Evolutionary conservation across 2,113 vertebrate genomes (phyloP), one percentile per base, ranked within the genome.

Genomic region (Ophiodon elongatus): DNA sequence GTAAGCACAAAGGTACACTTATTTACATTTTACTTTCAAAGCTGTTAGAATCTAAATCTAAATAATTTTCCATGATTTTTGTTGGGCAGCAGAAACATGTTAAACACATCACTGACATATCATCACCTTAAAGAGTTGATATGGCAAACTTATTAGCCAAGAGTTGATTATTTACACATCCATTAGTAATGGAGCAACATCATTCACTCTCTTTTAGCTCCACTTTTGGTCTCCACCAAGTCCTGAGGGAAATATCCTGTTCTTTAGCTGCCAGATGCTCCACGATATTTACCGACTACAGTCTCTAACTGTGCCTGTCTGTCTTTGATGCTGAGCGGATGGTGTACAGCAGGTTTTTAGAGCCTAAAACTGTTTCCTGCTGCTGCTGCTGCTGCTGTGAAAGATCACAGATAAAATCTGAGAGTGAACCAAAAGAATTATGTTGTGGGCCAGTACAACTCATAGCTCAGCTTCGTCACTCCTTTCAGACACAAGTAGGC

Each of bases 191-290:
- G n/a, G n/a, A n/a, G n/a, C n/a, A n/a, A n/a, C 13, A 10, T 54
- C n/a, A 11, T 11, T 25, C 52, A 50, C 47, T 50, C 19, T 69
- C 10, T 47, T 64, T 37, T 19, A 64, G 4, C 43, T 64, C 60
- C 29, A 23, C 37, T 39, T 75, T 76, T 64, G 57, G 72, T 74
- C 72, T 25, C 39, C 2, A 63, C 41, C 72, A 47, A 25, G 21
- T 50, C 47, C 47, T 7, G 17, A 50, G 19, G 47, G 6, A 50
- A 50, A 74, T 35, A 9, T n/a, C 3, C 9, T 9, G 0, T 9
- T n/a, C 19, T 69, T 59, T 23, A 73, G 27, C 11, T 45, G 47
- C 68, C 37, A 70, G 37, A 25, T 56, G 33, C 21, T 50, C 23
- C 29, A 25, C 23, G 9, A 15, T 62, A 21, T 47, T 60, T 37